Conservation (phyloP, 2,113 vertebrate genomes). For the Catharus bicknelli region DNA sequence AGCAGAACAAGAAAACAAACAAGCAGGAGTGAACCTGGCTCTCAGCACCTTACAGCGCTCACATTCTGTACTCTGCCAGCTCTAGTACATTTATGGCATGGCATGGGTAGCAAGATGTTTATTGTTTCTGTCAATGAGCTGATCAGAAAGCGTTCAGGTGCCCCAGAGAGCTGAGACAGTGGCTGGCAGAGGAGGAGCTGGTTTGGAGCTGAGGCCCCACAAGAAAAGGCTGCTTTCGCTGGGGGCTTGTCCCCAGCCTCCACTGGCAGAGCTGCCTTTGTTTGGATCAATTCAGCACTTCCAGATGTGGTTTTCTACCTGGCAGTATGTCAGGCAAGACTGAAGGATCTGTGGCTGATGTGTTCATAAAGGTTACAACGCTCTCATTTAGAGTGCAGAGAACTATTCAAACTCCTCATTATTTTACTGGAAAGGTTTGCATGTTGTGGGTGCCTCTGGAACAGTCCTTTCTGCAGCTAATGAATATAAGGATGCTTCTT, state of each 20-base stretch:
- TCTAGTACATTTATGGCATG: not conserved
- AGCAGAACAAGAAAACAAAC: not conserved
- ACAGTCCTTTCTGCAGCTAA: not conserved
- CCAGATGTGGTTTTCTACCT: not conserved
- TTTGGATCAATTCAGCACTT: not conserved
- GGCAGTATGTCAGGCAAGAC: not conserved
- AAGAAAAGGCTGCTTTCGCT: fast-evolving
- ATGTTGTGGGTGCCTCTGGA: not conserved
- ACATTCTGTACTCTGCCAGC: not conserved
- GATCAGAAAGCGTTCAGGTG: not conserved
- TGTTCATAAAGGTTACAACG: not conserved
- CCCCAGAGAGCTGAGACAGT: not conserved
- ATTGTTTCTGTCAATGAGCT: not conserved
- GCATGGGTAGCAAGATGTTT: not conserved
- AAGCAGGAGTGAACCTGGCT: not conserved
- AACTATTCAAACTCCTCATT: not conserved
- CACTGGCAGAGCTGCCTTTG: not conserved
- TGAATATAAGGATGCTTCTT: not conserved
- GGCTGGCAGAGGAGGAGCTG: not conserved
- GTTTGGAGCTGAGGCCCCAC: not conserved
- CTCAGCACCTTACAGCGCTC: not conserved
- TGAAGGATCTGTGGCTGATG: not conserved
- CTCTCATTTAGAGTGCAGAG: not conserved
- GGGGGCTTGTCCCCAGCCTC: not conserved
- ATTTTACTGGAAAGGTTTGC: not conserved